Conservation (phyloP, 2,797 vertebrate genomes). For the Esox masquinongy region DNA sequence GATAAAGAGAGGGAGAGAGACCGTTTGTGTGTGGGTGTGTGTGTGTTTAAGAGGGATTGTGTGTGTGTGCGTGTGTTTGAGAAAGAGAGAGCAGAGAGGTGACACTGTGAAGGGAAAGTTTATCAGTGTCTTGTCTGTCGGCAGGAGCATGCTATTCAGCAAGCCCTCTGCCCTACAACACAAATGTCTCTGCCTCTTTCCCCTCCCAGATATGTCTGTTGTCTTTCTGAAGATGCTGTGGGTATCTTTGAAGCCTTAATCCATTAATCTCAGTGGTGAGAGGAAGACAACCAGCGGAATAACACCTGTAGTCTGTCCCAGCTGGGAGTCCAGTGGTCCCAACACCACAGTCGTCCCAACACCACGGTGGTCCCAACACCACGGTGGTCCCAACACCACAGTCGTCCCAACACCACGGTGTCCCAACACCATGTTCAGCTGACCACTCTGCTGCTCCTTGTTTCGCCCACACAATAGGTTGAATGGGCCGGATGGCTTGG, state of each 20-base stretch:
- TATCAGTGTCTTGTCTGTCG: constrained; percentile 88
- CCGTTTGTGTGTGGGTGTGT: constrained; percentile 40
- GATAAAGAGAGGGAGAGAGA: constrained; percentile 8
- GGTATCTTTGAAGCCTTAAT: constrained; percentile 82
- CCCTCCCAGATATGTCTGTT: constrained; percentile 60
- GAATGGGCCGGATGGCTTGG: constrained; percentile 56
- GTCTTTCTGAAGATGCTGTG: constrained; percentile 78
- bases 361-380: constrained; percentile 20
- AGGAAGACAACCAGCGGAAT: constrained; percentile 72
- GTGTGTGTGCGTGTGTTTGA: constrained; percentile 38
- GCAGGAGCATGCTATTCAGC: constrained; percentile 80
- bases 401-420: no score
- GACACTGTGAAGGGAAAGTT: constrained; percentile 82
- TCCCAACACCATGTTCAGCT: constrained; percentile 59
- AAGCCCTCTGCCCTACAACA: constrained; percentile 75
- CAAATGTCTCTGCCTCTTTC: constrained; percentile 67
- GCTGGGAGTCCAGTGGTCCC: constrained; percentile 69
- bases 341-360: constrained; percentile 36
- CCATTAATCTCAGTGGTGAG: constrained; percentile 80
- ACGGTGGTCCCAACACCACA: no score
- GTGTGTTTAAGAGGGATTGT: constrained; percentile 21
- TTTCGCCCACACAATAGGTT: constrained; percentile 60
- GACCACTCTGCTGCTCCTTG: constrained; percentile 61
- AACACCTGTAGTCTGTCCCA: constrained; percentile 74
- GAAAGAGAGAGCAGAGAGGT: constrained; percentile 52